Base-by-base conservation (phyloP, 2,113 vertebrate genomes). In the Heterotis niloticus region DNA sequence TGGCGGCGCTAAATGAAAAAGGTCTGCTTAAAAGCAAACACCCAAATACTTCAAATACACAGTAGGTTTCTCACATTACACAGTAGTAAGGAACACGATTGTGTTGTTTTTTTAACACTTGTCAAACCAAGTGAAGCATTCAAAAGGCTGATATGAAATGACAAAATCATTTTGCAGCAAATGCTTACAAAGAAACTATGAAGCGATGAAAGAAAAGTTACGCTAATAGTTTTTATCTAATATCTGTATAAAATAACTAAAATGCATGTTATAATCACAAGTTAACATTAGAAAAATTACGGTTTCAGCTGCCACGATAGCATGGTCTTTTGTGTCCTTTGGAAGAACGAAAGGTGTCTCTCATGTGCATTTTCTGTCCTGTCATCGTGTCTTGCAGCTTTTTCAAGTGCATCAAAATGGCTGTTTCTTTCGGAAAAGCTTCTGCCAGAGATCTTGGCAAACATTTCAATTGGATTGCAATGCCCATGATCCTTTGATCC, bases 381-480 rank as follows among this genome's bases (percentile, higher is more conserved):
- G 88, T 86, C 80, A 87, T 84, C 86, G 81, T 82, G 84, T 83
- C 85, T 85, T 81, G 86, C 89, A 88, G 90, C 90, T 91, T 14
- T 14, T 62, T 89, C 85, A 83, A 83, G 84, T 86, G 84, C 88
- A 88, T 86, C 87, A 83, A 86, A 88, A 82, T 81, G 79, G 82
- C 86, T 84, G 84, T 82, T 82, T 74, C 83, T 88, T 90, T 87
- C 86, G 26, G 88, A 88, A 85, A 90, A 85, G 90, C 90, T 85
- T 90, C 90, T 85, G 83, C 89, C 88, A 90, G 90, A 92, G 34
- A 90, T 89, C 90, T 90, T 88, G 88, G 90, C 90, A 90, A 92
- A 90, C 89, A 91, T 91, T 93, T 92, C 90, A 92, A 92, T 93
- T 92, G 91, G 91, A 92, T 92, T 91, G 91, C 91, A 88, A 91